These are phyloP conservation scores for Thalpophila matura DNA, from an alignment of 2,888 invertebrate species.

Conservation along the genomic window DNA sequence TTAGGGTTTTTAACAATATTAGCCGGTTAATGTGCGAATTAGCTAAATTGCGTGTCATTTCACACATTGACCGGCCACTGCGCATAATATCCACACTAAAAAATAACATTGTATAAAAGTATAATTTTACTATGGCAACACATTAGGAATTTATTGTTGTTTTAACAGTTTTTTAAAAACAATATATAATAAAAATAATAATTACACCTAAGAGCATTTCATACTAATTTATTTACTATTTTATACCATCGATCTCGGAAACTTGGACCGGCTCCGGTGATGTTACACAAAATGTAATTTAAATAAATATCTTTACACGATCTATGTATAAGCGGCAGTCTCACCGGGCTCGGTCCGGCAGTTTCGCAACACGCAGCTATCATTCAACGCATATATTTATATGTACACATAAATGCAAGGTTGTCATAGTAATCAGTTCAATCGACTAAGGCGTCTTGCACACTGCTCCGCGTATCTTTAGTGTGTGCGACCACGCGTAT, in stretches of 20 bases:
- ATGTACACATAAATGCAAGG: slow-evolving; percentile 63
- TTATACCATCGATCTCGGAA: neutral
- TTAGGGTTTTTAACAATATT: slow-evolving; percentile 24
- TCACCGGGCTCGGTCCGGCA: slow-evolving; percentile 20
- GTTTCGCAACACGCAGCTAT: slow-evolving; percentile 13
- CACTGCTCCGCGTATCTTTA: no score
- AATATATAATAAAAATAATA: slow-evolving; percentile 36
- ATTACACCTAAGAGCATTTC: slow-evolving; percentile 52
- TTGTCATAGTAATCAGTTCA: slow-evolving; percentile 52
- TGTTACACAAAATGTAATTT: neutral
- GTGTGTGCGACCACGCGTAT: no score
- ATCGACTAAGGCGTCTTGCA: no score
- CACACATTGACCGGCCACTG: slow-evolving; percentile 24
- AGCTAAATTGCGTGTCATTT: neutral
- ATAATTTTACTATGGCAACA: slow-evolving; percentile 61
- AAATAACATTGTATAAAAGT: slow-evolving; percentile 53
- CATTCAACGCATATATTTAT: slow-evolving; percentile 46
- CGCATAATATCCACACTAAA: slow-evolving; percentile 43
- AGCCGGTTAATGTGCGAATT: slow-evolving; percentile 19
- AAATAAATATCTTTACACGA: slow-evolving; percentile 11
- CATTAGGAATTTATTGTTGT: slow-evolving; percentile 57
- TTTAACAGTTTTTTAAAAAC: slow-evolving; percentile 41
- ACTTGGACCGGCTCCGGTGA: slow-evolving; percentile 12
- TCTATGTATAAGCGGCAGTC: neutral
- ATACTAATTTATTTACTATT: slow-evolving; percentile 37